phyloP scores from a whole-genome alignment of 2,888 invertebrate species.

The Drosophila mimetica region DNA sequence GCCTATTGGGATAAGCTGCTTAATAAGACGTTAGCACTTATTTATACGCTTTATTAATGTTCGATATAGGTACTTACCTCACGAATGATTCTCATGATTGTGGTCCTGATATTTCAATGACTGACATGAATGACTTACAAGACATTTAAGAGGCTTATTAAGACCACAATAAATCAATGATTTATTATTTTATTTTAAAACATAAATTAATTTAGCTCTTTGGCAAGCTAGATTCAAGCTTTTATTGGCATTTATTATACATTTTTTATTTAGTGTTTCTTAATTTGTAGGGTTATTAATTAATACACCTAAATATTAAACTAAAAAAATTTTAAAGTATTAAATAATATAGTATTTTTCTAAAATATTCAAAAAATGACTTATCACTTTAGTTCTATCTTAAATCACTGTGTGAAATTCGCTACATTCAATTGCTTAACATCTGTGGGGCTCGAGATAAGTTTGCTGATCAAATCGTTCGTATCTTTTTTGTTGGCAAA shows the following conservation, averaged over 20 bases:
- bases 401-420: background rate
- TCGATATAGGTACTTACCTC: background rate
- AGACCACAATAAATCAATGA: background rate
- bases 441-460: background rate
- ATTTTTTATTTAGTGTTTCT: background rate
- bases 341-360: no score
- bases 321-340: no score
- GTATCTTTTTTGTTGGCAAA: constrained; percentile 4
- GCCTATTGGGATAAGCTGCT: background rate
- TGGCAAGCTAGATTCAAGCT: no score
- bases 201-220: background rate
- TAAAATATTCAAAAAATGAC: background rate
- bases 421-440: background rate
- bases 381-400: background rate
- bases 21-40: background rate
- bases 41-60: no score
- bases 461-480: constrained; percentile 11
- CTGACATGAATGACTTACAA: background rate
- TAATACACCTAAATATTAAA: no score
- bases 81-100: background rate
- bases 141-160: background rate
- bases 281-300: no score
- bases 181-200: background rate
- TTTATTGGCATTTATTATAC: background rate
- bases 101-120: constrained; percentile 1